phyloP scores from a whole-genome alignment of 2,113 vertebrate species.

The Numida meleagris region DNA sequence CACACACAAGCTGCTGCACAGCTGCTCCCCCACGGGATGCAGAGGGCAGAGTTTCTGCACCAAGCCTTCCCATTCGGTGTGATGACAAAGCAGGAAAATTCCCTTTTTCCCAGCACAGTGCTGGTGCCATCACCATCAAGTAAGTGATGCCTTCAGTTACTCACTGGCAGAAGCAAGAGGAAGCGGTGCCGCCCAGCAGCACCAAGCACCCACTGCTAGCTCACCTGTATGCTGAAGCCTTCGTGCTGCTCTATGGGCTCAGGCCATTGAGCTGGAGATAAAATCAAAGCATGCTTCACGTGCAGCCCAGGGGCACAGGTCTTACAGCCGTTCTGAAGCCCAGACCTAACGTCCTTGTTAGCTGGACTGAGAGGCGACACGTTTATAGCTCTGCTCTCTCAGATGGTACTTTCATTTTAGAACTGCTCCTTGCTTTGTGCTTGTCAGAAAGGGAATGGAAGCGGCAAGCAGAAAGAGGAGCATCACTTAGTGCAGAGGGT shows the following conservation, averaged over 20 bases:
- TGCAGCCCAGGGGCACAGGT: background rate
- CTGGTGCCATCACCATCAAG: background rate
- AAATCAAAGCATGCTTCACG: background rate
- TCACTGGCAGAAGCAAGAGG: accelerated
- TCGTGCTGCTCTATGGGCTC: background rate
- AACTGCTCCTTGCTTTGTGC: background rate
- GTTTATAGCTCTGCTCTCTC: background rate
- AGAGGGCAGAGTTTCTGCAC: background rate
- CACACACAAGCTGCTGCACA: too few species aligned
- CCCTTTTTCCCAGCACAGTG: background rate
- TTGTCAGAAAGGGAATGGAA: background rate
- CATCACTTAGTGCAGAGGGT: background rate
- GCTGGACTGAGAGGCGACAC: background rate
- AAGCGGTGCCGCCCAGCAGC: background rate
- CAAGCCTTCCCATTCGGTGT: accelerated
- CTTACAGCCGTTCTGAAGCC: background rate
- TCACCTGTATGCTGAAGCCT: accelerated
- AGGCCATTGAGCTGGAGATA: background rate
- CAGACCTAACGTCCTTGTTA: background rate
- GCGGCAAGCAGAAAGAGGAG: background rate
- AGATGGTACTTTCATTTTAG: background rate
- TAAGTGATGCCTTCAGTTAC: background rate
- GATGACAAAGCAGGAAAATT: background rate
- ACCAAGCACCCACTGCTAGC: background rate
- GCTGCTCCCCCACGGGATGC: background rate